Evolutionary conservation across 2,888 invertebrate species (phyloP).

Genomic region (Homarus gammarus): DNA sequence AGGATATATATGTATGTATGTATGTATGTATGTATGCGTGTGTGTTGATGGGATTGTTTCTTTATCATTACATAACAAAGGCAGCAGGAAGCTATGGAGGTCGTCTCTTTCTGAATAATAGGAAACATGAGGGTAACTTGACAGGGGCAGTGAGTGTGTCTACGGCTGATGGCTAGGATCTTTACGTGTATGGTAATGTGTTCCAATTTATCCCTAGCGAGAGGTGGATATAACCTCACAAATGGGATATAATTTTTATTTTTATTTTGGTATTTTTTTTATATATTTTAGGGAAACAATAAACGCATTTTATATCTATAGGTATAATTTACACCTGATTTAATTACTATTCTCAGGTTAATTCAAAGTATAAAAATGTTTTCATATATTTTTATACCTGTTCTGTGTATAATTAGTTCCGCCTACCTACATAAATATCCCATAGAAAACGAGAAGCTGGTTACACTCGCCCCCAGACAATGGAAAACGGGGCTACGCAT

Average conservation of each 20-base stretch:
- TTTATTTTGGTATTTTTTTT: no score
- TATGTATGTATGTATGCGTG: not conserved
- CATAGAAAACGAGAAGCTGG: no score
- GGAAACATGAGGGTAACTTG: not conserved
- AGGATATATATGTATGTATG: not conserved
- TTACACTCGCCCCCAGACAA: no score
- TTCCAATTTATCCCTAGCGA: not conserved
- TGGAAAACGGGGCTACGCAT: no score
- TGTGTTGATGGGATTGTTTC: not conserved
- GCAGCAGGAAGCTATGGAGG: not conserved
- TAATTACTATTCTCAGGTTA: no score
- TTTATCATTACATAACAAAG: not conserved
- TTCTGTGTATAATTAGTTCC: no score
- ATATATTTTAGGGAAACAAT: no score
- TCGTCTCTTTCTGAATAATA: not conserved
- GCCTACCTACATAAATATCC: no score
- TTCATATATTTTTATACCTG: no score
- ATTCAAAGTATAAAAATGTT: no score
- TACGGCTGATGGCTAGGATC: not conserved
- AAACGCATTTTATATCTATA: no score
- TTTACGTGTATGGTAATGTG: not conserved
- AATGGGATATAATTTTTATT: not conserved
- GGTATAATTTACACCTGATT: no score
- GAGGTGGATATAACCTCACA: not conserved
- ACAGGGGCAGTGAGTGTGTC: not conserved